Conservation (phyloP, 2,888 invertebrate species). For the Hirtodrosophila alboralis region DNA sequence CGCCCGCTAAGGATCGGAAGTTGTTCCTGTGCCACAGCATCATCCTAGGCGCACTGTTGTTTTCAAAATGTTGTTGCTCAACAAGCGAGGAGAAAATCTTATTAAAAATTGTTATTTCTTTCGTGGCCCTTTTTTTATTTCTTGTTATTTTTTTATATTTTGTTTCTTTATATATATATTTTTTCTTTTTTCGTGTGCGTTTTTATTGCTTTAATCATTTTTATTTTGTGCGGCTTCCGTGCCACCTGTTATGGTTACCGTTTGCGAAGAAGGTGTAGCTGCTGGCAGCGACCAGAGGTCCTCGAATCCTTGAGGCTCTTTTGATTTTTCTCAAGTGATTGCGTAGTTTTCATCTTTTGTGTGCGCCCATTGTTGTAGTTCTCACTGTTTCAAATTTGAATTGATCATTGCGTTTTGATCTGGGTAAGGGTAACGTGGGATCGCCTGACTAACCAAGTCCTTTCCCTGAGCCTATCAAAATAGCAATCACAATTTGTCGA, state of each 20-base stretch:
- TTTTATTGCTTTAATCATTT: constrained; percentile 77
- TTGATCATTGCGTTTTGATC: constrained; percentile 72
- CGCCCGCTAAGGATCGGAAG: constrained; percentile 74
- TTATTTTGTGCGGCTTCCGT: constrained; percentile 82
- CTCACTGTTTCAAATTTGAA: constrained; percentile 78
- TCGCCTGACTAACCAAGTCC: constrained; percentile 10
- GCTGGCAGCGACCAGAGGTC: constrained; percentile 50
- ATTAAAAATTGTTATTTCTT: constrained; percentile 80
- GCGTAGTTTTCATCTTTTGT: constrained; percentile 76
- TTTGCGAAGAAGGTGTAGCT: constrained; percentile 26
- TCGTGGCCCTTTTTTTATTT: constrained; percentile 48
- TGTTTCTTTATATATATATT: constrained; percentile 43
- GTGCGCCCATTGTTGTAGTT: constrained; percentile 59
- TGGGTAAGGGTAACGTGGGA: constrained; percentile 71
- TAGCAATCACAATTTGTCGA: constrained; percentile 80
- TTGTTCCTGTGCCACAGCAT: constrained; percentile 47
- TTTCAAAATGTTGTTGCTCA: constrained; percentile 41
- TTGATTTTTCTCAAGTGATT: constrained; percentile 82
- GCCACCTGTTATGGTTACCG: constrained; percentile 78
- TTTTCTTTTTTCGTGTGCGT: constrained; percentile 37
- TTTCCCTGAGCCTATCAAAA: constrained; percentile 59
- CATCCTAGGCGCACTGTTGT: constrained; percentile 52
- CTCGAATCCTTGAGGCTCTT: constrained; percentile 62
- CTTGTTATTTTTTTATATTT: constrained; percentile 60
- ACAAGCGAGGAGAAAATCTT: constrained; percentile 70